Percentiles rank a stretch among this genome's conserved stretches.
Evolutionary conservation across 2,797 vertebrate genomes (phyloP).

Genomic region (Pangasius sanitwongsei): DNA sequence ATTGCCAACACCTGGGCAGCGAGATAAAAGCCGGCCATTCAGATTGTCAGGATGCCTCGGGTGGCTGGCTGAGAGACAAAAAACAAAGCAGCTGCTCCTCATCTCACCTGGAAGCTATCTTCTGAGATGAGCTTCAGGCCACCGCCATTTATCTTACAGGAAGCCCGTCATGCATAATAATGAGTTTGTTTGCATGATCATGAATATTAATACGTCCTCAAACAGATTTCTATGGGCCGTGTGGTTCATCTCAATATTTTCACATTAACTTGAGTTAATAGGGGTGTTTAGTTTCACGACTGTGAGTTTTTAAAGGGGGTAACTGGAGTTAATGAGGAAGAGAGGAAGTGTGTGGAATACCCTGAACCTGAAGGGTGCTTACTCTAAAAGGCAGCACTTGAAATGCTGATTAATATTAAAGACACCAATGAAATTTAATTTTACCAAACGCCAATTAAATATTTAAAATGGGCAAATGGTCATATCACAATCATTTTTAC

Average conservation of each 20-base stretch:
- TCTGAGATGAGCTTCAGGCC: constrained; percentile 12
- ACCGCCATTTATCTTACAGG: constrained; percentile 34
- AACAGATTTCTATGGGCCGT: background rate
- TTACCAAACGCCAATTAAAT: background rate
- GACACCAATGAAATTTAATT: background rate
- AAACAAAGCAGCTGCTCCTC: constrained; percentile 43
- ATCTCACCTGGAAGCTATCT: constrained; percentile 53
- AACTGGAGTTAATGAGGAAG: constrained; percentile 37
- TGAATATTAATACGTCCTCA: constrained; percentile 39
- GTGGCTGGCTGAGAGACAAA: constrained; percentile 12
- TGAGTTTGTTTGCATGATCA: constrained; percentile 31
- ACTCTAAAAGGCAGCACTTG: constrained; percentile 2
- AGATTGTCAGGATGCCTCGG: constrained; percentile 49
- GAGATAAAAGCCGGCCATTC: constrained; percentile 58
- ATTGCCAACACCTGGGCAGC: constrained; percentile 64
- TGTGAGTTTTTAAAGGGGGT: constrained; percentile 21
- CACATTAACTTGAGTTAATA: constrained; percentile 42
- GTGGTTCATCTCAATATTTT: constrained; percentile 35
- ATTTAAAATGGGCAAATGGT: background rate
- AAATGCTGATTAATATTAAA: constrained; percentile 14
- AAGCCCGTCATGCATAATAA: constrained; percentile 41
- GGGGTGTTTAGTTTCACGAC: constrained; percentile 29
- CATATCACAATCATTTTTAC: background rate
- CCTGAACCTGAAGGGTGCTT: constrained; percentile 2
- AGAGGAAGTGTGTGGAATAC: background rate